Evolutionary conservation across 2,797 vertebrate genomes (phyloP), one percentile per base, ranked within the genome.

Genomic region (Argyrosomus regius): DNA sequence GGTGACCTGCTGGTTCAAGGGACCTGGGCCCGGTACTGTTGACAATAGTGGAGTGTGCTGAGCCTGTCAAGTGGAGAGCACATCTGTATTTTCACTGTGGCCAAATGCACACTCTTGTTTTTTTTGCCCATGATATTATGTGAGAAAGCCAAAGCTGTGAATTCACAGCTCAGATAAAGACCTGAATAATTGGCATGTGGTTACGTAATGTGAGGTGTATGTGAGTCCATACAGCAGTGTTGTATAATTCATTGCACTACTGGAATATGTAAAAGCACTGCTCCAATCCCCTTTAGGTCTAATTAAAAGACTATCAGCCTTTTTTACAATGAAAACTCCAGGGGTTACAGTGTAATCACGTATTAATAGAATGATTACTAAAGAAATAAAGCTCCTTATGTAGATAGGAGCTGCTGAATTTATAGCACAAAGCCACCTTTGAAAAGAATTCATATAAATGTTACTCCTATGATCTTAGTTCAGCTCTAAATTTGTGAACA

Each of bases 351-450:
- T 76, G 85, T 92, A 93, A 93, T 94, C 88, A 90, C 74, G 13
- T 88, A 92, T 93, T 93, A 93, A 93, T 91, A 89, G 91, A 92
- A 92, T 91, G 90, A 93, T 93, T 91, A 93, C 88, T 83, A 82
- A 92, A 86, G 84, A 90, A 93, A 89, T 89, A 90, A 89, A 89
- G 84, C 86, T 81, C 64, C 84, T 90, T 85, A 77, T 11, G 11
- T 52, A 73, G 87, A 92, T 87, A 91, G 91, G 78, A 89, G 82
- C 75, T 17, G 46, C 66, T 48, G 66, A 83, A 83, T 86, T 84
- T 79, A 78, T 73, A 41, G 50, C 78, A 82, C n/a, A 79, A 88
- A 89, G 26, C 50, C 69, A 86, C 56, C 45, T 64, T 72, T 65
- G 58, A 89, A 89, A 82, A 10, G 0, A 74, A 85, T 80, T 79